Conservation (phyloP, 2,113 vertebrate species). For the Cettia cetti region DNA sequence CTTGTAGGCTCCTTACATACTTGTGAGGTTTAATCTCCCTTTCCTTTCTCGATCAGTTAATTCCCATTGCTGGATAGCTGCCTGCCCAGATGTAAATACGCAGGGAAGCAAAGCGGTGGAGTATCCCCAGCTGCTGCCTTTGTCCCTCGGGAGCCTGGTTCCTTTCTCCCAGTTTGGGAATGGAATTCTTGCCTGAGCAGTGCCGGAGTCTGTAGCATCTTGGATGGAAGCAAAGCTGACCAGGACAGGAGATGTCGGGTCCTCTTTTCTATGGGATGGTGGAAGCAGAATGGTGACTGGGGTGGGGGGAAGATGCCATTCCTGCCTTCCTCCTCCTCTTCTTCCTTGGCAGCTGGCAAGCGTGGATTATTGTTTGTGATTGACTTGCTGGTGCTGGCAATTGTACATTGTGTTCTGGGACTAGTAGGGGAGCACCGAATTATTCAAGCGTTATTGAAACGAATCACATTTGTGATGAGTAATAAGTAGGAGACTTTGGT, state of each 20-base stretch:
- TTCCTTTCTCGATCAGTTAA: not conserved
- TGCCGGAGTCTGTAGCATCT: not conserved
- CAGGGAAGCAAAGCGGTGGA: not conserved
- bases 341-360: not conserved
- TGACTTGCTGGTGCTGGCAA: conserved; percentile 42
- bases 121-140: not conserved
- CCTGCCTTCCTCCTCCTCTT: not conserved
- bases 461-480: conserved; percentile 54
- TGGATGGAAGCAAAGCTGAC: not conserved
- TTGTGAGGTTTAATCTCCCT: conserved; percentile 8
- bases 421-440: conserved; percentile 12
- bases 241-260: not conserved
- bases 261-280: not conserved
- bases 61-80: not conserved
- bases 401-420: conserved; percentile 35
- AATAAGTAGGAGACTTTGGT: conserved; percentile 45
- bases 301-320: not conserved
- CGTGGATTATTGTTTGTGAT: conserved; percentile 3
- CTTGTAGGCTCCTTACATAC: not conserved
- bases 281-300: not conserved
- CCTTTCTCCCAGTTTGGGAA: not conserved
- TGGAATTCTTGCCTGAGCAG: accelerated
- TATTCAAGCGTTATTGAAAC: conserved; percentile 49
- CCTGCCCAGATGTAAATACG: not conserved
- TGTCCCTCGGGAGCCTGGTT: accelerated